phyloP scores from a whole-genome alignment of 2,797 vertebrate species.

The Thamnophis elegans region DNA sequence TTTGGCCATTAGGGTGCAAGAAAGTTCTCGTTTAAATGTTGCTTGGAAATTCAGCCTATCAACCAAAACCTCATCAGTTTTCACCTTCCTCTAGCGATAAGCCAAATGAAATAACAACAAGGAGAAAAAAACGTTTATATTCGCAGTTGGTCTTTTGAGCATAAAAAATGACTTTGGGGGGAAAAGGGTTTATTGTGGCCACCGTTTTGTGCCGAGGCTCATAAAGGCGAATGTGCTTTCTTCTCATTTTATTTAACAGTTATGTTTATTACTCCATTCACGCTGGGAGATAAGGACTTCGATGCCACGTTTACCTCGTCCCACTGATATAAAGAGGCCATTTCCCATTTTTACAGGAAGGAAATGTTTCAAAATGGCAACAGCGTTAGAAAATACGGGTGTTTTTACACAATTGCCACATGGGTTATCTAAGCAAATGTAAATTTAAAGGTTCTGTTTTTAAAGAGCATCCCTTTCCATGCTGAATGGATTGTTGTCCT shows the following conservation, averaged over 20 bases:
- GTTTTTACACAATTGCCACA: slow-evolving; percentile 8
- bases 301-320: slow-evolving; percentile 4
- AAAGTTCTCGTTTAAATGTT: slow-evolving; percentile 38
- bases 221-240: slow-evolving; percentile 11
- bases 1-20: slow-evolving; percentile 45
- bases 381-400: slow-evolving; percentile 13
- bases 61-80: slow-evolving; percentile 20
- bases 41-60: slow-evolving; percentile 35
- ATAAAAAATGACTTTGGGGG: slow-evolving; percentile 1
- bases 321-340: slow-evolving; percentile 19
- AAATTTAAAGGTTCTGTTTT: slow-evolving; percentile 21
- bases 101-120: neutral
- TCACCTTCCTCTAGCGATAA: slow-evolving; percentile 22
- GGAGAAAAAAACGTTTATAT: neutral
- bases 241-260: slow-evolving; percentile 40
- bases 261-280: slow-evolving; percentile 29
- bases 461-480: slow-evolving; percentile 22
- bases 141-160: slow-evolving; percentile 20
- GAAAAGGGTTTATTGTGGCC: slow-evolving; percentile 16
- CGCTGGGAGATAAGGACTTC: slow-evolving; percentile 12
- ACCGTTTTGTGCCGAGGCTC: neutral
- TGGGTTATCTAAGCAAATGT: slow-evolving; percentile 29
- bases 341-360: slow-evolving; percentile 36
- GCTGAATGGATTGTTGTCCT: slow-evolving; percentile 24
- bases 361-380: slow-evolving; percentile 1